Percentiles rank a stretch among this genome's conserved stretches.
Conservation (phyloP, 2,888 invertebrate genomes). For the Nesidiocoris tenuis region DNA sequence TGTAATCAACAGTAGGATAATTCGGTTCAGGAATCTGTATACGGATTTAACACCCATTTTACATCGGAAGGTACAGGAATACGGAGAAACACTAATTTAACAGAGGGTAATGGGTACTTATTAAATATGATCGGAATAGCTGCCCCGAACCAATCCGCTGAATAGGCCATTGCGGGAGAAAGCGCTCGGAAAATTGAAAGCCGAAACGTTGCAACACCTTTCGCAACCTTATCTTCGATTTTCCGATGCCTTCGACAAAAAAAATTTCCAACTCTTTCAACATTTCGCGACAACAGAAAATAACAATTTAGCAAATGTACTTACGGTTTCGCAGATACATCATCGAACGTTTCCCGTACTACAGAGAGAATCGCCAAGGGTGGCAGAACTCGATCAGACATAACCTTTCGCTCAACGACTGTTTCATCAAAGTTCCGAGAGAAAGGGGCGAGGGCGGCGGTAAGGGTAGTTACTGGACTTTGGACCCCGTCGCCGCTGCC, state of each 20-base stretch:
- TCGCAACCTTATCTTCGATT: too few species aligned
- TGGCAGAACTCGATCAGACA: conserved; percentile 99
- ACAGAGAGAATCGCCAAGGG: conserved; percentile 95
- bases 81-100: too few species aligned
- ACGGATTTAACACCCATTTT: too few species aligned
- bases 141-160: too few species aligned
- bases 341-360: conserved; percentile 95
- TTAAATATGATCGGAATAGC: too few species aligned
- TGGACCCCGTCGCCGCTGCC: conserved; percentile 72
- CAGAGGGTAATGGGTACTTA: too few species aligned
- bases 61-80: too few species aligned
- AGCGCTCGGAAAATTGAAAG: too few species aligned
- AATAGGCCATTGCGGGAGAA: too few species aligned
- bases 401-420: conserved; percentile 93
- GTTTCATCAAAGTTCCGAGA: conserved; percentile 96
- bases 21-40: too few species aligned
- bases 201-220: too few species aligned
- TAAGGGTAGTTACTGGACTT: conserved; percentile 86
- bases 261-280: background rate
- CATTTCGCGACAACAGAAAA: background rate
- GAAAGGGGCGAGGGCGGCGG: conserved; percentile 69
- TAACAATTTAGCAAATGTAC: background rate
- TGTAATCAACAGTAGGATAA: background rate
- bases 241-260: background rate
- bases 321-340: conserved; percentile 91